Evolutionary conservation across 1,140 invertebrate genomes (phyloP).

Genomic region (Palaemon carinicauda): DNA sequence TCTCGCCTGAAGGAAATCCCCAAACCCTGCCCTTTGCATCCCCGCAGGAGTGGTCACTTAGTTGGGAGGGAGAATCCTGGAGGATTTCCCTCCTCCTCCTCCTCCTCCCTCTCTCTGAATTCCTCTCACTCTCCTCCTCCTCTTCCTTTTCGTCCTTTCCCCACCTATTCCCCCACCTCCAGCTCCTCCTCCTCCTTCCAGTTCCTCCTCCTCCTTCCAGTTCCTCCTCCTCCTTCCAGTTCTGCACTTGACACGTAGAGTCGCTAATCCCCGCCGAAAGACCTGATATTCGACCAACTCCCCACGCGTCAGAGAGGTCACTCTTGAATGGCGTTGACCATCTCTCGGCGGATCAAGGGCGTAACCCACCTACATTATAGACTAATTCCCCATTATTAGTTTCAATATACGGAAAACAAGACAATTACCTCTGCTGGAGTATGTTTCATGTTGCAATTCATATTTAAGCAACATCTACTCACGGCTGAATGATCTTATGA

Average conservation of each 20-base stretch:
- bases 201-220: too few relatives aligned
- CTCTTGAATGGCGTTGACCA: not conserved
- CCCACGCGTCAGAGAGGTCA: not conserved
- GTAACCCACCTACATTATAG: slow-evolving; percentile 53
- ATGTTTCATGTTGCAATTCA: slow-evolving; percentile 48
- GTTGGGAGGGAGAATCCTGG: too few relatives aligned
- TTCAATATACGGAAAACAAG: slow-evolving; percentile 54
- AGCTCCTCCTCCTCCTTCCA: not conserved
- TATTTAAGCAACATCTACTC: slow-evolving; percentile 44
- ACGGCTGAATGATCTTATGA: slow-evolving; percentile 36
- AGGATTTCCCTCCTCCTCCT: too few relatives aligned
- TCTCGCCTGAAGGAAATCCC: too few relatives aligned
- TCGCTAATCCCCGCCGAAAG: slow-evolving; percentile 13
- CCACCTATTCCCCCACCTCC: not conserved
- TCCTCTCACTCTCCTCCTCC: too few relatives aligned
- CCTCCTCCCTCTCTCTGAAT: too few relatives aligned
- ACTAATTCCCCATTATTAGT: slow-evolving; percentile 56
- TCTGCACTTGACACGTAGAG: slow-evolving; percentile 41
- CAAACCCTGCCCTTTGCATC: too few relatives aligned
- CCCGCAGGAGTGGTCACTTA: too few relatives aligned
- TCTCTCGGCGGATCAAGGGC: slow-evolving; percentile 26
- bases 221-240: slow-evolving; percentile 2
- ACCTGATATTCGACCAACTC: not conserved
- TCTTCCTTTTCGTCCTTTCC: not conserved
- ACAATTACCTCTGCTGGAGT: slow-evolving; percentile 48